These are phyloP conservation scores for Coccyzus lansbergi DNA, from an alignment of 2,797 vertebrate genomes.

Conservation along the genomic window DNA sequence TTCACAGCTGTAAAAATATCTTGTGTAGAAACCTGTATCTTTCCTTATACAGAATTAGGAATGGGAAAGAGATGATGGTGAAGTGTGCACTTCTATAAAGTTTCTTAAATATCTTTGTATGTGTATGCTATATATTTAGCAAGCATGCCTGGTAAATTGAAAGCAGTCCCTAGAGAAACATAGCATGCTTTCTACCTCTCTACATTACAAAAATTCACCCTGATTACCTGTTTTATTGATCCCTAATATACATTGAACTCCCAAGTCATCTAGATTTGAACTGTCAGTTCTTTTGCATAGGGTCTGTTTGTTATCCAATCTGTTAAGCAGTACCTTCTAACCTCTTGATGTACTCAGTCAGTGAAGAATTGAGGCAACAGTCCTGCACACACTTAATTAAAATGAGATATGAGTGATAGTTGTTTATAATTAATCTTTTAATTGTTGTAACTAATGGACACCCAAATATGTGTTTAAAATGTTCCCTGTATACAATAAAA, in stretches of 20 bases:
- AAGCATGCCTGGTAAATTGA: background rate
- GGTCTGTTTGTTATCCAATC: background rate
- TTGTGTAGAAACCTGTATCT: background rate
- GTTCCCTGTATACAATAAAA: background rate
- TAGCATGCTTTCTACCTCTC: background rate
- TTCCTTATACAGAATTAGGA: background rate
- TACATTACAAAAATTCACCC: background rate
- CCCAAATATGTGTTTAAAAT: constrained; percentile 13
- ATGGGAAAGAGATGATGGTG: background rate
- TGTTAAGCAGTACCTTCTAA: background rate
- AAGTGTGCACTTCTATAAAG: background rate
- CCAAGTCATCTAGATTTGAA: background rate
- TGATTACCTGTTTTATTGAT: background rate
- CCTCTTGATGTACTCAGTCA: background rate
- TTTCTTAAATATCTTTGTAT: background rate
- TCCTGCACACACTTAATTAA: background rate
- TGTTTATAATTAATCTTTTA: background rate
- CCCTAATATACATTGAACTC: background rate
- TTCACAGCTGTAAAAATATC: background rate
- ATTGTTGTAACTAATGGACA: background rate
- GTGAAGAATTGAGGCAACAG: background rate
- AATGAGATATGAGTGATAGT: background rate
- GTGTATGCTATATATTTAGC: background rate
- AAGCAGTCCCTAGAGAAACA: background rate
- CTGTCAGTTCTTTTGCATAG: background rate